Base-by-base conservation (phyloP, 2,113 vertebrate genomes). In the Pipra filicauda region DNA sequence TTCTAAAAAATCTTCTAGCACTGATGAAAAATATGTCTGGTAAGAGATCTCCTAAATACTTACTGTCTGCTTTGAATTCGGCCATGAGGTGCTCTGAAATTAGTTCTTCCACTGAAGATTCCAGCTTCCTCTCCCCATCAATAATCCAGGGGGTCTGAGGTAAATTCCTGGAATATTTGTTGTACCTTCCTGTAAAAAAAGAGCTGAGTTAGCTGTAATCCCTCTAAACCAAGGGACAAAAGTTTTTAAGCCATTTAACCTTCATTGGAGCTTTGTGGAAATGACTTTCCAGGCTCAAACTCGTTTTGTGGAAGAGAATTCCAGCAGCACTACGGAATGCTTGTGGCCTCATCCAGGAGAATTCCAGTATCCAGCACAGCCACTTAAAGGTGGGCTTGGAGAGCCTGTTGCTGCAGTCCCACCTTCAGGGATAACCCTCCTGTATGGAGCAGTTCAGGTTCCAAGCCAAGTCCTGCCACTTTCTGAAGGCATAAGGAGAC, bases 81-180 rank as follows among this genome's bases (percentile, higher is more conserved):
- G 97, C 87, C 69, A 99, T 96, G 24, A 99, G 91, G n/a, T 98
- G 99, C 51, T 98, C 98, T 11, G 99, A 98, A 91, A 99, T 99
- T 88, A 99, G 96, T 97, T 99, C 99, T 97, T 99, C 99, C 94
- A 99, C 99, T 6, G 99, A 99, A 51, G 99, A 99, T 75, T 99
- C 99, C 98, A 99, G 98, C 93, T 99, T 99, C 89, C 99, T 94
- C 97, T 99, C 99, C 27, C 99, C 99, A 39, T 99, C 99, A 69
- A 99, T 99, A 95, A 99, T 97, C 99, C 99, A 99, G 55, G 99
- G 99, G 22, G 99, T 99, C 97, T 99, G 99, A 54, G 99, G 99
- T 71, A 99, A 98, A 76, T 97, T 98, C 93, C 99, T 99, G 33
- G 98, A 99, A 73, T 99, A 99, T 98, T 99, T 99, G 96, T 99